Evolutionary conservation across 2,113 vertebrate species (phyloP).

Genomic region (Paralichthys olivaceus): DNA sequence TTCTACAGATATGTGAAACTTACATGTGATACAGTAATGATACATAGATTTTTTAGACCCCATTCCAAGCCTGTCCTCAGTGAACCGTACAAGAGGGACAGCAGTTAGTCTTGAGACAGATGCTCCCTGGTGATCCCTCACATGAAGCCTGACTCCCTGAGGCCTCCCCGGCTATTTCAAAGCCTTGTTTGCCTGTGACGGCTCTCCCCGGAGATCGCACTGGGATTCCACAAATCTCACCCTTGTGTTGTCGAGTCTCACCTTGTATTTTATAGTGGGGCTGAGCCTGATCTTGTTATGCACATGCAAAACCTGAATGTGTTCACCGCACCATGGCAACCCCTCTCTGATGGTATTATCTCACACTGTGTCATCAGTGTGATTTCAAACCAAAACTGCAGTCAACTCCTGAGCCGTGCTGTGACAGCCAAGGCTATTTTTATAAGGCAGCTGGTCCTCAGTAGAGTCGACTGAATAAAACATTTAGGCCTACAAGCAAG

Average conservation of each 20-base stretch:
- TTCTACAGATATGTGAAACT: not conserved
- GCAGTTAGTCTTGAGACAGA: conserved; percentile 17
- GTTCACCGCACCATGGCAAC: conserved; percentile 19
- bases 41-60: not conserved
- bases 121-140: conserved; percentile 35
- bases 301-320: conserved; percentile 29
- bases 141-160: conserved; percentile 29
- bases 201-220: conserved; percentile 62
- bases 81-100: not conserved
- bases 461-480: conserved; percentile 8
- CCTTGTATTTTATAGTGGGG: conserved; percentile 27
- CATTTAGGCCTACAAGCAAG: conserved; percentile 3
- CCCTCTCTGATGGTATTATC: conserved; percentile 35
- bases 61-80: conserved; percentile 5
- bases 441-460: not conserved
- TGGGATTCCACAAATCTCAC: conserved; percentile 75
- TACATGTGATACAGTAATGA: not conserved
- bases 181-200: conserved; percentile 46
- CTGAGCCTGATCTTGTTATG: conserved; percentile 25
- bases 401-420: conserved; percentile 14
- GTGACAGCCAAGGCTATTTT: conserved; percentile 25
- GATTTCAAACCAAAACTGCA: conserved; percentile 27
- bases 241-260: conserved; percentile 36
- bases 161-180: conserved; percentile 49
- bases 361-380: conserved; percentile 21